Evolutionary conservation across 2,113 vertebrate genomes (phyloP), one percentile per base, ranked within the genome.

Genomic region (Tragelaphus strepsiceros): DNA sequence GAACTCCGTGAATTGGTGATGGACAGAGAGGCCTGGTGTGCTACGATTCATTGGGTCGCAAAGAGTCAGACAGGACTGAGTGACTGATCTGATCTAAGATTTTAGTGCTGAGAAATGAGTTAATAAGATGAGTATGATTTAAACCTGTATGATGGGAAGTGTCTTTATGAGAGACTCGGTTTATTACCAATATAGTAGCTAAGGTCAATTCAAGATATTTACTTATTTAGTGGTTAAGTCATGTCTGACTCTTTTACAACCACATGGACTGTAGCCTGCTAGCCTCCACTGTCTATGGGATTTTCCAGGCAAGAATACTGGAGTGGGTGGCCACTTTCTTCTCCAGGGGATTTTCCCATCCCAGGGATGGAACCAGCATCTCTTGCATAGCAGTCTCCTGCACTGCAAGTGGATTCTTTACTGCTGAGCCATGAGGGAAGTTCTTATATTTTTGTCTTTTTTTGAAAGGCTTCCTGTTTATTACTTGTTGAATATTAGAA

Each of bases 211-310:
- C 28, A 39, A 56, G 13, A 24, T 22, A 43, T 62, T 85, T 62
- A 89, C 46, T 53, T 56, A 51, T 71, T 71, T 71, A 22, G 64
- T 71, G 64, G n/a, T 71, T 35, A 71, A 71, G 64, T 71, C n/a
- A 71, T 35, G 64, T 35, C 10, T 35, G 17, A 71, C n/a, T 71
- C n/a, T 11, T 22, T 71, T 71, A 35, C 19, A 35, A 35, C 9
- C 17, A 35, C 64, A 6, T 71, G 64, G 64, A 71, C n/a, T 71
- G 17, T 35, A 71, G 64, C n/a, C 64, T 71, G 64, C 17, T 35
- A 71, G 64, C 2, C 64, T 71, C n/a, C 17, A 35, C n/a, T 71
- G n/a, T 11, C n/a, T 0, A 0, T 11, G n/a, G n/a, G 64, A 35
- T 71, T 71, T 71, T 71, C n/a, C 64, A 71, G 64, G 64, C 64